phyloP scores from a whole-genome alignment of 2,113 vertebrate species.

The Dissostichus mawsoni region DNA sequence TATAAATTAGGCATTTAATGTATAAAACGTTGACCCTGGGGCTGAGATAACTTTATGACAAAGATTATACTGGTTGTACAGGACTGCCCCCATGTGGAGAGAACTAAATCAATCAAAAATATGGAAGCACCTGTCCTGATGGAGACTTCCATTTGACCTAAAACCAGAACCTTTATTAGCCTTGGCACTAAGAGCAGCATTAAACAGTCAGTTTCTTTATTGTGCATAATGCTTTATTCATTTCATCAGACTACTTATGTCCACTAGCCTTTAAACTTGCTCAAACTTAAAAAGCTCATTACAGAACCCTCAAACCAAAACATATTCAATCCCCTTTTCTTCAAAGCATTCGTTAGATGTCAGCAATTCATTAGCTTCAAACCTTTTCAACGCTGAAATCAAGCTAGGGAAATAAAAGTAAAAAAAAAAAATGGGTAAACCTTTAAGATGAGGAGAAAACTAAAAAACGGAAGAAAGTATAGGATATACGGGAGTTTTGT shows the following conservation, averaged over 20 bases:
- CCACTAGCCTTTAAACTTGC: slow-evolving; percentile 55
- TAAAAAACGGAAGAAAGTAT: slow-evolving; percentile 38
- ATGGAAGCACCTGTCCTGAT: background rate
- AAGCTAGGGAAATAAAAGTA: slow-evolving; percentile 23
- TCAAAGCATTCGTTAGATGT: slow-evolving; percentile 42
- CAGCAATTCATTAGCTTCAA: slow-evolving; percentile 47
- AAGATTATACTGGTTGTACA: background rate
- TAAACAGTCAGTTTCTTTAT: slow-evolving; percentile 41
- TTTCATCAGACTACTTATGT: slow-evolving; percentile 68
- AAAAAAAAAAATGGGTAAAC: slow-evolving; percentile 39
- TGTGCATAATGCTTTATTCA: slow-evolving; percentile 83
- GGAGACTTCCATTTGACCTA: background rate
- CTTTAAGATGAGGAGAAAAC: slow-evolving; percentile 30
- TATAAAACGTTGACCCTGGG: background rate
- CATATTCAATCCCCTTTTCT: slow-evolving; percentile 17
- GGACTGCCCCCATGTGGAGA: slow-evolving; percentile 58
- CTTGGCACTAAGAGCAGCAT: background rate
- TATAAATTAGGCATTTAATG: background rate
- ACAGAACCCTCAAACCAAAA: slow-evolving; percentile 59
- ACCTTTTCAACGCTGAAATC: slow-evolving; percentile 63
- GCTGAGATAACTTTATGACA: background rate
- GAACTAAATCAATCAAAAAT: background rate
- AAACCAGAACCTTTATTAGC: background rate
- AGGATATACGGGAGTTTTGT: slow-evolving; percentile 31
- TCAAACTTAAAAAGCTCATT: slow-evolving; percentile 65